These are phyloP conservation scores for Cotesia typhae DNA, from an alignment of 1,140 invertebrate genomes.

Conservation along the genomic window DNA sequence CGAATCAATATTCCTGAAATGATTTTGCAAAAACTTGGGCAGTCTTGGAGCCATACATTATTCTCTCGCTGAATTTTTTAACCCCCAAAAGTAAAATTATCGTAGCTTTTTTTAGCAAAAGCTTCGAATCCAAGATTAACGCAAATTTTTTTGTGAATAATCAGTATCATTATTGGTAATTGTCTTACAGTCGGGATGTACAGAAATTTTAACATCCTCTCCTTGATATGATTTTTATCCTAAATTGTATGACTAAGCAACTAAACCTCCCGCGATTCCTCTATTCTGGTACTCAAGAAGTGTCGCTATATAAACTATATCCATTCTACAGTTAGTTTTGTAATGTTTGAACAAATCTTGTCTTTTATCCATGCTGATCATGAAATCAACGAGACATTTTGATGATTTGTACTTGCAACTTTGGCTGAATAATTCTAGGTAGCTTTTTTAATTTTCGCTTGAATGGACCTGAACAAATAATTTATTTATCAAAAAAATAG, in stretches of 20 bases:
- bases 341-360: conserved; percentile 71
- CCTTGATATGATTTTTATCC: conserved; percentile 64
- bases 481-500: not conserved
- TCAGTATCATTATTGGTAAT: conserved; percentile 57
- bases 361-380: conserved; percentile 68
- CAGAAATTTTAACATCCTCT: conserved; percentile 56
- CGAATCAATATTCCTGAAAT: no score
- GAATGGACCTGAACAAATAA: conserved; percentile 47
- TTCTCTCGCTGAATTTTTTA: conserved; percentile 67
- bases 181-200: conserved; percentile 49
- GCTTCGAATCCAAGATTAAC: conserved; percentile 65
- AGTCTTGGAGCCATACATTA: no score
- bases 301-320: conserved; percentile 74
- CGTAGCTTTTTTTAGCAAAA: conserved; percentile 60
- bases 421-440: conserved; percentile 69
- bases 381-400: conserved; percentile 67
- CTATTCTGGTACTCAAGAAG: conserved; percentile 60
- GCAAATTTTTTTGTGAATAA: conserved; percentile 68
- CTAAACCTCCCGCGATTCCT: conserved; percentile 67
- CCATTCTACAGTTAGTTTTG: conserved; percentile 69
- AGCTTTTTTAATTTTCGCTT: conserved; percentile 61
- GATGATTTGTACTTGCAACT: conserved; percentile 67
- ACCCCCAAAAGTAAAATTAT: conserved; percentile 66
- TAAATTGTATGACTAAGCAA: conserved; percentile 66
- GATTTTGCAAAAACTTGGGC: no score